phyloP scores from a whole-genome alignment of 2,888 invertebrate species.

The Ectemnius cavifrons region DNA sequence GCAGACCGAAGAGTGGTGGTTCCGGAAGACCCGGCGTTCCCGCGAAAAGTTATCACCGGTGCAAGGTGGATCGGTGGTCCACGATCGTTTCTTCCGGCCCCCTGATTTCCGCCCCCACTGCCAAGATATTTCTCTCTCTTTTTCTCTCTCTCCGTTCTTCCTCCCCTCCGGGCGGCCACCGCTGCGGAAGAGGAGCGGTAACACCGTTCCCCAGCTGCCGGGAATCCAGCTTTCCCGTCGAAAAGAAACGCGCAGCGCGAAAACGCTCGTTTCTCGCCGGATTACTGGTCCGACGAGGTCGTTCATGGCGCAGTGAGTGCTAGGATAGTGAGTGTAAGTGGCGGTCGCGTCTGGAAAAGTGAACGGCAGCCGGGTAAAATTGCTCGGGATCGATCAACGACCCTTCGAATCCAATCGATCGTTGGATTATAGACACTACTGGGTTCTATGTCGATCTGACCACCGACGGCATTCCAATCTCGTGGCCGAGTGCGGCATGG shows the following conservation, averaged over 20 bases:
- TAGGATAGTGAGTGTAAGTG: background rate
- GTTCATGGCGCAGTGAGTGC: conserved; percentile 18
- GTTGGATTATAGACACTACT: no score
- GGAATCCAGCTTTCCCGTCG: conserved; percentile 51
- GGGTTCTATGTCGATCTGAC: no score
- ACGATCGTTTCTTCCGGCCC: no score
- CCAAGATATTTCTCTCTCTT: conserved; percentile 9
- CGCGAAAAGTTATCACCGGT: background rate
- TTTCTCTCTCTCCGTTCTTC: background rate
- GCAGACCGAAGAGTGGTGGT: background rate
- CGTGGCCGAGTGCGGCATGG: background rate
- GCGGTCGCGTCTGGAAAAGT: background rate
- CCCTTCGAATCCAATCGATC: background rate
- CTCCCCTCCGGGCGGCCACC: no score
- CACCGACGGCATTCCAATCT: background rate
- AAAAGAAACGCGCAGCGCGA: conserved; percentile 49
- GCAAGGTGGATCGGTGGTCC: no score
- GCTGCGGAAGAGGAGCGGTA: background rate
- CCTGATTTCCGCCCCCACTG: no score
- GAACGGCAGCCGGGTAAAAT: background rate
- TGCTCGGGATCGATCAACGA: background rate
- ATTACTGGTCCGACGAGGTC: background rate
- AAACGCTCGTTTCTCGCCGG: conserved; percentile 26
- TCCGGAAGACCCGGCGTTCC: no score
- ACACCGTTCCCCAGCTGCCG: conserved; percentile 43